Base-by-base conservation (phyloP, 2,113 vertebrate genomes). In the Pachyramphus minor region DNA sequence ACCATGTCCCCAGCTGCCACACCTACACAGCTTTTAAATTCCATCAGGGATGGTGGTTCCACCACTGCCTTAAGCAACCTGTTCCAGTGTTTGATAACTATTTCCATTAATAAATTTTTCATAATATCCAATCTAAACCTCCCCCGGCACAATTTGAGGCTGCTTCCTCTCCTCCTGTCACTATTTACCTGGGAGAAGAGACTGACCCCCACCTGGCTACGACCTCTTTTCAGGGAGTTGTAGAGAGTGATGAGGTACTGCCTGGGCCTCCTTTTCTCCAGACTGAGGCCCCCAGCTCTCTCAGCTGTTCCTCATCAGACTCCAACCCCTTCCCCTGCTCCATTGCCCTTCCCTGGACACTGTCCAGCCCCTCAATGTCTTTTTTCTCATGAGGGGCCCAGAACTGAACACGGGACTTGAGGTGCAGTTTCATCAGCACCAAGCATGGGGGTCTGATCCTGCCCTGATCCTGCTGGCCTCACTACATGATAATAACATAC, bases 91-190 rank as follows among this genome's bases (percentile, higher is more conserved):
- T 62, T 68, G n/a, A n/a, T n/a, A 45, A 67, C 6, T 3, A 10
- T 75, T 28, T n/a, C 17, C 21, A 25, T 35, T 47, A 62, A 6
- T 9, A 41, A 83, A 27, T 55, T 41, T 11, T 41, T 53, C 30
- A 41, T 76, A 22, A 47, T 41, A 7, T 4, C 14, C 24, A 53
- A 27, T 31, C 20, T 21, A 19, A 69, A 45, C 30, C 39, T 68
- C 5, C 41, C 17, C 30, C 0, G 0, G 31, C 31, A 49, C 31
- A 42, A 6, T 35, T 9, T 23, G 41, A 69, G 12, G 47, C 41
- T n/a, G 6, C 27, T 62, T 62, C 20, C 24, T 68, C 41, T 47
- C 59, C 9, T 45, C 10, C 33, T 60, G 45, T 30, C 19, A 45
- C 60, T 17, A 45, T 45, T 45, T 59, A 17, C 5, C 16, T 60